phyloP scores from a whole-genome alignment of 1,140 invertebrate genomes.

The Ptiloglossa arizonensis region DNA sequence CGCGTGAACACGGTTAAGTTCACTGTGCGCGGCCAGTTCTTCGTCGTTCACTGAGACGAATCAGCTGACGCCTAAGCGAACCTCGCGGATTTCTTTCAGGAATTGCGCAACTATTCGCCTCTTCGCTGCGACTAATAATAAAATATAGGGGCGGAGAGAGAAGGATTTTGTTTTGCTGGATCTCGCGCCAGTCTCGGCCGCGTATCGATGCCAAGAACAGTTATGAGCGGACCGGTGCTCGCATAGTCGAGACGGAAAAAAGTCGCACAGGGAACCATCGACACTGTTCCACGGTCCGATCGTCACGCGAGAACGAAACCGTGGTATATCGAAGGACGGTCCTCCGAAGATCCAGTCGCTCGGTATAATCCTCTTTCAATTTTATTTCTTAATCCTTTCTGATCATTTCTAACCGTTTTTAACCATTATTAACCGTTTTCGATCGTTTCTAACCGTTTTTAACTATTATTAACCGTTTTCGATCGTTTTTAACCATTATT shows the following conservation, averaged over 20 bases:
- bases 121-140: conserved; percentile 71
- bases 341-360: no score
- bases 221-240: conserved; percentile 8
- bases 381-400: no score
- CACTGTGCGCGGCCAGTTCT: neutral
- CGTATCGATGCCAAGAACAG: conserved; percentile 30
- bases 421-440: no score
- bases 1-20: neutral
- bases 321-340: neutral
- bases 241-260: neutral
- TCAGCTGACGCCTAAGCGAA: conserved; percentile 63
- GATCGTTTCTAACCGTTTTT: no score
- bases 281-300: neutral
- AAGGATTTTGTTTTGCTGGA: conserved; percentile 53
- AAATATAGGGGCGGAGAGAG: conserved; percentile 62
- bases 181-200: conserved; percentile 41
- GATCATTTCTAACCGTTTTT: no score
- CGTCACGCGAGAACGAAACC: neutral
- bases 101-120: conserved; percentile 72
- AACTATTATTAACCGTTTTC: no score
- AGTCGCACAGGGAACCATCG: neutral
- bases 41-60: conserved; percentile 28
- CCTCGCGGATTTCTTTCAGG: conserved; percentile 62
- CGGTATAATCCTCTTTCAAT: no score
- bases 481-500: no score